These are phyloP conservation scores for Amphimallon solstitiale DNA, from an alignment of 2,888 invertebrate species.

Conservation along the genomic window DNA sequence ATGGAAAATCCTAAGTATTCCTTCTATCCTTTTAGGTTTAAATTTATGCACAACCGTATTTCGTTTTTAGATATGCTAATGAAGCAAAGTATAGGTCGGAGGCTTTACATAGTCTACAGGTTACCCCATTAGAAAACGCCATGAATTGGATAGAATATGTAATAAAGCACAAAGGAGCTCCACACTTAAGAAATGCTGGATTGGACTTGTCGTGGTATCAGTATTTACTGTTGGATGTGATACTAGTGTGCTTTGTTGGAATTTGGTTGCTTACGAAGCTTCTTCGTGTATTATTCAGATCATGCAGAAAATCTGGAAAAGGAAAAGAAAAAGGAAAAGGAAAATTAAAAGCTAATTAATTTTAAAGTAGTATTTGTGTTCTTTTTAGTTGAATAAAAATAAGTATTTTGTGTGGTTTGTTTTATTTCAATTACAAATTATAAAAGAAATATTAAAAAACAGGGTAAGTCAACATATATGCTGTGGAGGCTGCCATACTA, in stretches of 20 bases:
- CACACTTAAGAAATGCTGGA: conserved; percentile 42
- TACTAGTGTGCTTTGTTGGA: conserved; percentile 6
- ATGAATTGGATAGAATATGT: conserved; percentile 48
- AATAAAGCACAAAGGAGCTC: conserved; percentile 45
- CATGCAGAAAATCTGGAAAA: neutral
- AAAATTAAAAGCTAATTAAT: conserved; percentile 7
- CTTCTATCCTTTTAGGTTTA: neutral
- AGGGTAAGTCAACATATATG: too few species aligned
- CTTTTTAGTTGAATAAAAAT: too few species aligned
- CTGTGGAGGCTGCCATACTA: too few species aligned
- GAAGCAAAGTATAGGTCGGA: conserved; percentile 36
- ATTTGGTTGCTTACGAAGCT: neutral
- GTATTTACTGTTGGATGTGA: conserved; percentile 44
- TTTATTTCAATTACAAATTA: too few species aligned
- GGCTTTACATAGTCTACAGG: conserved; percentile 41
- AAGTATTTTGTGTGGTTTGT: too few species aligned
- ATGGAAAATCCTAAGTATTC: conserved; percentile 37
- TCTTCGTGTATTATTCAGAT: neutral
- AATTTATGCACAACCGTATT: neutral
- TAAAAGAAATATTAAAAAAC: too few species aligned
- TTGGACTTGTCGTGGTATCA: conserved; percentile 46
- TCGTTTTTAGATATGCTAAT: conserved; percentile 36
- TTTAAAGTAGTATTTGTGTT: too few species aligned
- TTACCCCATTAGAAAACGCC: conserved; percentile 44
- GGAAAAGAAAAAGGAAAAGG: conserved; percentile 7